Base-by-base conservation (phyloP, 2,113 vertebrate species). In the Zingel zingel region DNA sequence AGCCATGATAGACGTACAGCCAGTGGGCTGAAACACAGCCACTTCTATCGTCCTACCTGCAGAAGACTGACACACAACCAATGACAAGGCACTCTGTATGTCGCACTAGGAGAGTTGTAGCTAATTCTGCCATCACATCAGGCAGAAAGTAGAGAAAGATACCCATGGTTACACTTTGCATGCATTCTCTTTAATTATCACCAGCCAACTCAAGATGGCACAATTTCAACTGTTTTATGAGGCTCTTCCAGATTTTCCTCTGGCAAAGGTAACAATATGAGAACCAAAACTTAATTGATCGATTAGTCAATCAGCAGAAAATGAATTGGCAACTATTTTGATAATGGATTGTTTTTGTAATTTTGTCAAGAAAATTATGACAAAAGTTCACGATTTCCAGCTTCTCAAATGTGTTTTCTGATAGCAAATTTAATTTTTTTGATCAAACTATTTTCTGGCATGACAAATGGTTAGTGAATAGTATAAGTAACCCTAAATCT, bases 11-110 rank as follows among this genome's bases (percentile, higher is more conserved):
- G 14, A 74, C 6, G 50, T 7, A 39, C 27, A 74, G 51, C 12
- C 63, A 59, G 27, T 11, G 48, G 76, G 45, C 33, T 65, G 48
- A 68, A 45, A 74, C 56, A 13, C 48, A 53, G 21, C 14, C 36
- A 6, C 15, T 25, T 67, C 62, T 48, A 25, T 39, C 51, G 19
- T 27, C 45, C 53, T 15, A 21, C 36, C 62, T 39, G 33, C 27
- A 58, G 65, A 39, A 47, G 18, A 57, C 61, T 61, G 84, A 79
- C 53, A 75, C 56, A 43, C 27, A 15, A n/a, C 21, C 56, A 39
- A 2, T 27, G 50, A 67, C 7, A 9, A 16, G 19, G 14, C 5
- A 12, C 33, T 12, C 54, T 25, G 63, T 48, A 10, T 65, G 50
- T n/a, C n/a, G 54, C 12, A 51, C 43, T 15, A 25, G 10, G n/a